Conservation (phyloP, 2,888 invertebrate genomes). For the Dusona sp. region DNA sequence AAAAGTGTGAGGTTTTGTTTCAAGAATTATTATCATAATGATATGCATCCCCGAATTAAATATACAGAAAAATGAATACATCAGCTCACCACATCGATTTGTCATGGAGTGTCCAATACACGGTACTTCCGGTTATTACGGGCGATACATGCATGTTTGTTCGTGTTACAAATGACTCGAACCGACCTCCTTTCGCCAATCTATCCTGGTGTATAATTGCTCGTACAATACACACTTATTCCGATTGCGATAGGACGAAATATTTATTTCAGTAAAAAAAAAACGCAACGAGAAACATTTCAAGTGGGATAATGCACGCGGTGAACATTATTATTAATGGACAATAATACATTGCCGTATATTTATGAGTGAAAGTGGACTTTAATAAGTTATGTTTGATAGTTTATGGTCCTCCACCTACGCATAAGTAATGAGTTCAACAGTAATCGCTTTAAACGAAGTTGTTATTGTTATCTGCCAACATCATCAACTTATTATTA, state of each 20-base stretch:
- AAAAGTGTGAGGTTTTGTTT: neutral
- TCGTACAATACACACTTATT: constrained; percentile 30
- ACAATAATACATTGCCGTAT: constrained; percentile 45
- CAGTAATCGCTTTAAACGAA: neutral
- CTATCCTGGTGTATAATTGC: constrained; percentile 50
- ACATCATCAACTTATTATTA: constrained; percentile 3
- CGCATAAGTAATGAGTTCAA: neutral
- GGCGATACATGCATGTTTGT: constrained; percentile 6
- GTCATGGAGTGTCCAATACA: constrained; percentile 2
- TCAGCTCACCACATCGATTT: neutral
- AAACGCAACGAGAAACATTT: constrained; percentile 39
- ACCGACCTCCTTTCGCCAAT: constrained; percentile 47
- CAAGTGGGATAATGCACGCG: constrained; percentile 36
- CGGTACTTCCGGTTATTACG: constrained; percentile 35
- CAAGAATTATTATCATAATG: too few species aligned
- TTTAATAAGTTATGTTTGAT: constrained; percentile 29
- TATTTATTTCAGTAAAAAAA: constrained; percentile 45
- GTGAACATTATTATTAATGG: constrained; percentile 39
- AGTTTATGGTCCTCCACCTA: neutral
- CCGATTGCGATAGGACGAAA: constrained; percentile 31
- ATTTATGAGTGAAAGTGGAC: constrained; percentile 43
- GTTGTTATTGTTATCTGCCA: neutral
- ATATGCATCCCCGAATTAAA: neutral
- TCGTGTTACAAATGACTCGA: constrained; percentile 32
- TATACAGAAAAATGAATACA: neutral